Base-by-base conservation (phyloP, 2,113 vertebrate species). In the Mionectes macconnelli region DNA sequence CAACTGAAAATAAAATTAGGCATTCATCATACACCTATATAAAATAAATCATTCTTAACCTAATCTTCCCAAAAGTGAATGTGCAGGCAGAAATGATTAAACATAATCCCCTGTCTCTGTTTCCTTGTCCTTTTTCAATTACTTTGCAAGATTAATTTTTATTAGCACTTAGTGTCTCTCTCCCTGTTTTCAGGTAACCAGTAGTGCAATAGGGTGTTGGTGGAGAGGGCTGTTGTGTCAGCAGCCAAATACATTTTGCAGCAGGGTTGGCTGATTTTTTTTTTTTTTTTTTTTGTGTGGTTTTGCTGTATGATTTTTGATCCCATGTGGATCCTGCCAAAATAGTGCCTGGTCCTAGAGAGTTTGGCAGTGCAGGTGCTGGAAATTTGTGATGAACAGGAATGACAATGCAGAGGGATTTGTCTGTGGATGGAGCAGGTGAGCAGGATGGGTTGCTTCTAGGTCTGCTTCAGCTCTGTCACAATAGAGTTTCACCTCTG, bases 271-370 rank as follows among this genome's bases (percentile, higher is more conserved):
- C 66, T 92, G 8, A 35, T 68, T 50, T n/a, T n/a, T n/a, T n/a
- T n/a, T n/a, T n/a, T n/a, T n/a, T n/a, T n/a, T n/a, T n/a, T n/a
- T n/a, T n/a, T 45, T 24, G 14, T 67, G 47, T 53, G 1, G 0
- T 39, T 66, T 49, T 82, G n/a, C 45, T 44, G 10, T 30, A 6
- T 53, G 57, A 15, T 59, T 83, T 83, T 66, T 78, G 60, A n/a
- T 88, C 45, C 44, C 33, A 44, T 0, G 0, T 52, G 50, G 45
- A 40, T 40, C 13, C 45, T 53, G 55, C 24, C 66, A 24, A 22
- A 42, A 2, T 16, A 33, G 20, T 84, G 40, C 30, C 63, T 57
- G 33, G 25, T 37, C 44, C 44, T 31, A 14, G 69, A 3, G 39
- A 28, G 44, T 10, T 30, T 42, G 37, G 68, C 42, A n/a, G 31